Conservation (phyloP, 1,140 invertebrate genomes). For the Psilanteris sp. region DNA sequence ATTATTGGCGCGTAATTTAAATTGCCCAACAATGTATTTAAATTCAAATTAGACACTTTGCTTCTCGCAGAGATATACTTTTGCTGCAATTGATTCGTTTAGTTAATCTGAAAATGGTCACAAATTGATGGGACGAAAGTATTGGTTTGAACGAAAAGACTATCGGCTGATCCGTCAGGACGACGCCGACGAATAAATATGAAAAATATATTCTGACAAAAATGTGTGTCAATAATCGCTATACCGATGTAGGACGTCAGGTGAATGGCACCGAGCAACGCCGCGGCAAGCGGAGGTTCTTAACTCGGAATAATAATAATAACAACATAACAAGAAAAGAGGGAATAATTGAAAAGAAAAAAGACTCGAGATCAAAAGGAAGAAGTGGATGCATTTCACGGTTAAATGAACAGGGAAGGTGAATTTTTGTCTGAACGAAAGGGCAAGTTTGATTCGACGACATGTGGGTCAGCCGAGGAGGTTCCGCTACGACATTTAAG, state of each 20-base stretch:
- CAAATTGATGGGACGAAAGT: too few relatives aligned
- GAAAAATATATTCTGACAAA: conserved; percentile 49
- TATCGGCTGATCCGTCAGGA: too few relatives aligned
- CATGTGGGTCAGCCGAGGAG: conserved; percentile 6
- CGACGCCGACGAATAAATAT: conserved; percentile 17
- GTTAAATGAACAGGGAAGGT: conserved; percentile 16
- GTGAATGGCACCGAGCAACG: conserved; percentile 51
- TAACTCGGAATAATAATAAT: not conserved
- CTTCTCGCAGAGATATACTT: not conserved
- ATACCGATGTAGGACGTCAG: conserved; percentile 52
- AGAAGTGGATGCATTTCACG: conserved; percentile 17
- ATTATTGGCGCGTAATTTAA: not conserved
- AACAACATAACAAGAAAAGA: conserved; percentile 11
- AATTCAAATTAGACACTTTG: conserved; percentile 10
- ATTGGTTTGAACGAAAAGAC: too few relatives aligned
- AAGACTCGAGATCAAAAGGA: conserved; percentile 19
- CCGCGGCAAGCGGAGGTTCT: conserved; percentile 1
- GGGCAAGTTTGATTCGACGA: conserved; percentile 26
- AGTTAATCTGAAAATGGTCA: not conserved
- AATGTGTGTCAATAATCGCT: conserved; percentile 62
- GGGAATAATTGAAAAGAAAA: conserved; percentile 1
- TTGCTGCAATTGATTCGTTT: not conserved
- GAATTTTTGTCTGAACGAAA: conserved; percentile 24
- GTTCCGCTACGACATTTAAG: not conserved
- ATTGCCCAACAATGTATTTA: conserved; percentile 15